Evolutionary conservation across 2,888 invertebrate species (phyloP), one percentile per base, ranked within the genome.

Genomic region (Nematopogon swammerdamellus): DNA sequence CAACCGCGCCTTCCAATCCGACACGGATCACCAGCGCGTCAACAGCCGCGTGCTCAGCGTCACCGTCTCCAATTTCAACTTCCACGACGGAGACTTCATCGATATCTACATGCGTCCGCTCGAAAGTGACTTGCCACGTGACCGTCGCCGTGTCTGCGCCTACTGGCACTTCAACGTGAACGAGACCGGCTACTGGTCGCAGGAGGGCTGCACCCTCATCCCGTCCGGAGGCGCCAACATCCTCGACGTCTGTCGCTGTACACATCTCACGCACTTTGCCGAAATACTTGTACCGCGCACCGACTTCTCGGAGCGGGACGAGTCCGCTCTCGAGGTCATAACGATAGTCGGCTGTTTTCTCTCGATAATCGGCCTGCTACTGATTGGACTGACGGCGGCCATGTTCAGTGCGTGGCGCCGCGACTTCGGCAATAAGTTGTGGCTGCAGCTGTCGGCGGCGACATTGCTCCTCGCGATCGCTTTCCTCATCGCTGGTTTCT

Each of bases 201-300:
- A 67, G 16, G 70, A 75, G 0, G 84, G 84, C 19, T 82, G 82
- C 55, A 66, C 63, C 18, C 72, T 82, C 57, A 64, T 77, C 18
- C 63, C 62, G 11, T 60, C 71, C 2, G 54, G 58, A 1, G 59
- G 60, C 25, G 54, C 57, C 0, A 70, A 70, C 2, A 55, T 59
- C 49, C 62, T 81, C 25, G 81, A 82, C 55, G 65, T 70, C 18
- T 85, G 85, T 56, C 63, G 74, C 8, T 84, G 82, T 60, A 64
- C 70, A 20, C 85, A 85, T 58, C 70, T 85, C 46, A 84, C 84
- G 0, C 83, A 85, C 60, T 83, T 85, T 59, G 84, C 84, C 1
- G 72, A 84, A 53, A 64, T 84, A 2, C 65, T 84, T n/a, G 63
- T 75, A 18, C 71, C 68, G 0, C 63, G 65, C 49, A 59, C 70